Percentiles rank a stretch among this genome's conserved stretches.
Evolutionary conservation across 2,888 invertebrate genomes (phyloP).

Genomic region (Epsilonema sp.): DNA sequence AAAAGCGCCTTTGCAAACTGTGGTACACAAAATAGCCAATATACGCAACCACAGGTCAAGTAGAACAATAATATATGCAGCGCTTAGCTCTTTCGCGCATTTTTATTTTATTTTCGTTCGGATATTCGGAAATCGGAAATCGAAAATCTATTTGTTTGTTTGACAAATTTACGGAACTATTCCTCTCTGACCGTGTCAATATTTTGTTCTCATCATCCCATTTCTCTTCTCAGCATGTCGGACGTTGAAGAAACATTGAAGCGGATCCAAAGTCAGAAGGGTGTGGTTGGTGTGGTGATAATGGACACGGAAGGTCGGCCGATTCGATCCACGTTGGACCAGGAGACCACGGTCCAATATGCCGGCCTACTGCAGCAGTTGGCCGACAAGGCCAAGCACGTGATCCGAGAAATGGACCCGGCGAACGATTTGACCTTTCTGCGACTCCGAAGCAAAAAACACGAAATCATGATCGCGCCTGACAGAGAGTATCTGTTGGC

Average conservation of each 20-base stretch:
- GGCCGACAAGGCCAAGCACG: conserved; percentile 71
- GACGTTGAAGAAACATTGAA: conserved; percentile 94
- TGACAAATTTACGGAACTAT: too few species aligned
- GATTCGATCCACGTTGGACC: conserved; percentile 49
- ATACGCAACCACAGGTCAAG: too few species aligned
- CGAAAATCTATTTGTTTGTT: too few species aligned
- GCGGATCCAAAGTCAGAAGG: conserved; percentile 72
- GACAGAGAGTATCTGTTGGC: conserved; percentile 81
- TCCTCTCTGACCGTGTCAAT: too few species aligned
- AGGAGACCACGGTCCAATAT: conserved; percentile 81
- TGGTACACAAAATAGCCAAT: too few species aligned
- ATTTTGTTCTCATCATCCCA: too few species aligned
- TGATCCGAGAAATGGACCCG: conserved; percentile 78
- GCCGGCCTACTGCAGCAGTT: conserved; percentile 69
- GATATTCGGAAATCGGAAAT: too few species aligned
- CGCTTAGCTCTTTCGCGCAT: too few species aligned
- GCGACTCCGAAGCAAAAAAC: conserved; percentile 76
- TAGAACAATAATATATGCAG: too few species aligned
- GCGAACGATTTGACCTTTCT: conserved; percentile 83
- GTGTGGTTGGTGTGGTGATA: conserved; percentile 81
- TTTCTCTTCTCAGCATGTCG: too few species aligned
- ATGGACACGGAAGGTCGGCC: conserved; percentile 78
- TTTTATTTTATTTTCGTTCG: too few species aligned
- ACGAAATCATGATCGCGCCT: conserved; percentile 93
- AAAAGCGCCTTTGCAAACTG: too few species aligned